Percentiles rank a stretch among this genome's conserved stretches.
These are phyloP conservation scores for Drosophila mulleri DNA, from an alignment of 2,888 invertebrate genomes.

Conservation along the genomic window DNA sequence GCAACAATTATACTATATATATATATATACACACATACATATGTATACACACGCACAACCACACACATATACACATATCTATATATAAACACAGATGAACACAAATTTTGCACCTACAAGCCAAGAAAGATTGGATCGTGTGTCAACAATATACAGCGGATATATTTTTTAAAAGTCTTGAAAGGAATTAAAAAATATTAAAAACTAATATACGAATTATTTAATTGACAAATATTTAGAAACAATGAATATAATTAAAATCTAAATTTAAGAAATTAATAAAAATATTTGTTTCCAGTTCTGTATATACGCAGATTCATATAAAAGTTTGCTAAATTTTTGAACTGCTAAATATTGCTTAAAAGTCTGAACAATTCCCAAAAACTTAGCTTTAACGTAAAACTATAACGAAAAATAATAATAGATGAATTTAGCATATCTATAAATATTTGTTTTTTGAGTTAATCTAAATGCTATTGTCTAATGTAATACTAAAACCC, in stretches of 20 bases:
- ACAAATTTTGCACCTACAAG: slow-evolving; percentile 50
- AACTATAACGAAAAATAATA: slow-evolving; percentile 18
- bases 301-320: neutral
- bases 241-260: too few species aligned
- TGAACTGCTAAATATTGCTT: slow-evolving; percentile 14
- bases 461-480: slow-evolving; percentile 24
- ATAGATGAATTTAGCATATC: slow-evolving; percentile 4
- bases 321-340: slow-evolving; percentile 15
- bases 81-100: slow-evolving; percentile 9
- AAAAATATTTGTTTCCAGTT: neutral
- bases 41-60: slow-evolving; percentile 13
- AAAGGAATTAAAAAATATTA: neutral
- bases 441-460: slow-evolving; percentile 40
- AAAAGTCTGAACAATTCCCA: slow-evolving; percentile 14
- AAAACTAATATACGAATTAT: slow-evolving; percentile 1
- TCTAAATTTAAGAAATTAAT: neutral
- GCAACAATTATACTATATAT: slow-evolving; percentile 13
- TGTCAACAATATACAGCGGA: neutral
- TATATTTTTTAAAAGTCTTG: neutral
- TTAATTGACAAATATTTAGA: neutral
- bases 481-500: slow-evolving; percentile 73
- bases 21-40: slow-evolving; percentile 11
- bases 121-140: slow-evolving; percentile 22
- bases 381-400: slow-evolving; percentile 46
- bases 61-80: slow-evolving; percentile 21